Conservation (phyloP, 2,113 vertebrate genomes). For the Callipepla californica region DNA sequence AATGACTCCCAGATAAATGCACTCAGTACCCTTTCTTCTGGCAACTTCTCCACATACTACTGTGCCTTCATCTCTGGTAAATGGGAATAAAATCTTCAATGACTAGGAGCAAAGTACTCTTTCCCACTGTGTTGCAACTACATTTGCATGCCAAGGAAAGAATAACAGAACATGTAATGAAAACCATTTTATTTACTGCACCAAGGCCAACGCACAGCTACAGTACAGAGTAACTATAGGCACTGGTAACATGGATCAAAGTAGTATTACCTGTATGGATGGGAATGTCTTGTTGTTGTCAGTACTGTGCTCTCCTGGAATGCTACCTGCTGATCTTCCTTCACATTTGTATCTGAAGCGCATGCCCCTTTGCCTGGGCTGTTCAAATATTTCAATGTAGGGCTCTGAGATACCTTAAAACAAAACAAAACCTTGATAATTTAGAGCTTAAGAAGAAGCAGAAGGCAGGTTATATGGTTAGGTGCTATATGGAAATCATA, state of each 20-base stretch:
- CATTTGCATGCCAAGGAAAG: constrained; percentile 20
- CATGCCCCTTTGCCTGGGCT: constrained; percentile 96
- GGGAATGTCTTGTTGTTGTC: constrained; percentile 96
- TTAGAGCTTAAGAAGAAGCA: not conserved
- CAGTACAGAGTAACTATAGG: rapidly evolving
- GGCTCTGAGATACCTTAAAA: constrained; percentile 84
- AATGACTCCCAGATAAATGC: not conserved
- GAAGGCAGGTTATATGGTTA: not conserved
- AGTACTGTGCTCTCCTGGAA: constrained; percentile 92
- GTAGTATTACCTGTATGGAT: constrained; percentile 87
- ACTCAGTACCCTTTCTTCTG: not conserved
- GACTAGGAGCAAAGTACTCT: constrained; percentile 3
- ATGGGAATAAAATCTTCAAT: not conserved
- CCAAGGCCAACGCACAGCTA: not conserved
- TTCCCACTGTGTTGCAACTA: not conserved
- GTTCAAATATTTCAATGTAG: constrained; percentile 91
- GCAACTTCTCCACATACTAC: not conserved
- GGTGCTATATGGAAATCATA: not conserved
- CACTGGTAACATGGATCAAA: not conserved
- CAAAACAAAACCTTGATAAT: not conserved
- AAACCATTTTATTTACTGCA: not conserved
- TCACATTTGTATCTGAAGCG: constrained; percentile 98
- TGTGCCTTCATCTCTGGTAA: not conserved
- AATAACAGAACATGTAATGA: not conserved
- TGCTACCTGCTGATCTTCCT: constrained; percentile 96